phyloP scores from a whole-genome alignment of 2,888 invertebrate species.

The Himalopsyche anomala region DNA sequence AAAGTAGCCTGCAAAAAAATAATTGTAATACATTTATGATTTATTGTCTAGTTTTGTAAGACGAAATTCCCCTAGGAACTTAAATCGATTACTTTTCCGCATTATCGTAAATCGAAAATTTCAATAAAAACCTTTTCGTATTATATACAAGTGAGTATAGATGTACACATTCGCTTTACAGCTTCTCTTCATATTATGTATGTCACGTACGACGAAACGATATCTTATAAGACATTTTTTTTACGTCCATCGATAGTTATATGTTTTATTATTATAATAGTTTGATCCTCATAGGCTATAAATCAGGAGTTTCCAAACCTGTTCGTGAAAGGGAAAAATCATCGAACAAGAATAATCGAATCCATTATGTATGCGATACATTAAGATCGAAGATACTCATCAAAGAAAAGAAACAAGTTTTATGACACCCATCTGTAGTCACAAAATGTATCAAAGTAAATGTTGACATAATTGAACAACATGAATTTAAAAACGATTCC shows the following conservation, averaged over 20 bases:
- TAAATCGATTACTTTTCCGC: slow-evolving; percentile 1
- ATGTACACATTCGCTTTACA: slow-evolving; percentile 31
- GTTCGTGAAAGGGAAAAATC: too few species aligned
- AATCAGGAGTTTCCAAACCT: too few species aligned
- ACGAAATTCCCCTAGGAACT: not conserved
- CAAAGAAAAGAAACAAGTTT: too few species aligned
- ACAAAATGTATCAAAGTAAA: too few species aligned
- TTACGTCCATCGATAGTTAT: slow-evolving; percentile 36
- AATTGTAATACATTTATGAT: not conserved
- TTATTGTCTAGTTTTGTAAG: not conserved
- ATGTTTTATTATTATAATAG: slow-evolving; percentile 40
- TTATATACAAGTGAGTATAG: slow-evolving; percentile 2
- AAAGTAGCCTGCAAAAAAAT: not conserved
- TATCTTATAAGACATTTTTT: slow-evolving; percentile 25
- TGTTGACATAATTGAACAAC: too few species aligned
- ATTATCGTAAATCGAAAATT: slow-evolving; percentile 38
- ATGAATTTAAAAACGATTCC: too few species aligned
- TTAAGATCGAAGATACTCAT: too few species aligned
- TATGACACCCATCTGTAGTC: too few species aligned
- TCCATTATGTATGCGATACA: too few species aligned
- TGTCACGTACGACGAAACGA: slow-evolving; percentile 4
- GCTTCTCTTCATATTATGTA: not conserved
- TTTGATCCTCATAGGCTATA: slow-evolving; percentile 5
- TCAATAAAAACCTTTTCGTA: slow-evolving; percentile 37
- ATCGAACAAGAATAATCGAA: too few species aligned